These are phyloP conservation scores for Neuroterus valhalla DNA, from an alignment of 1,140 invertebrate genomes.

Conservation along the genomic window DNA sequence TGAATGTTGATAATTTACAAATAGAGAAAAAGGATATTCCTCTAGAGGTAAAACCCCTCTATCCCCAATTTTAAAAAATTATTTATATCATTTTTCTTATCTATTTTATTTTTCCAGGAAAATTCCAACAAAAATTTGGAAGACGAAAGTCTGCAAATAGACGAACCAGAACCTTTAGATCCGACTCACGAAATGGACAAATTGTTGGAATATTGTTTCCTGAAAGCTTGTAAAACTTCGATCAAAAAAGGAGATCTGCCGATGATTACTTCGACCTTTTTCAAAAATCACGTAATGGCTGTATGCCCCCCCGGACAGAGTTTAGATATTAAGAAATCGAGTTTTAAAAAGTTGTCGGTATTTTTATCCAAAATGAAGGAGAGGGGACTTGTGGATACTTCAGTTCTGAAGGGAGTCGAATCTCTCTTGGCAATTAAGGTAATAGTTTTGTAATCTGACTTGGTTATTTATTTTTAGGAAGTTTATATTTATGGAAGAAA, in stretches of 20 bases:
- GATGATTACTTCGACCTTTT: slow-evolving; percentile 85
- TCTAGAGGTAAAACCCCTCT: not conserved
- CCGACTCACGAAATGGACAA: slow-evolving; percentile 82
- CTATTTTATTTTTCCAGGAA: slow-evolving; percentile 32
- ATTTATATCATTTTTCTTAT: not conserved
- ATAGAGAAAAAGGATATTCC: slow-evolving; percentile 29
- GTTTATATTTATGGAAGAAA: slow-evolving; percentile 9
- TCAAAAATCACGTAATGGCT: slow-evolving; percentile 85
- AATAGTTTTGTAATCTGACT: slow-evolving; percentile 32
- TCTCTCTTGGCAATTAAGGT: slow-evolving; percentile 76
- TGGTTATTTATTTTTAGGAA: slow-evolving; percentile 23
- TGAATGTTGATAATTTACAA: slow-evolving; percentile 42
- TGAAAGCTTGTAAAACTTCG: slow-evolving; percentile 84
- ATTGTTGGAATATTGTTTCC: slow-evolving; percentile 84
- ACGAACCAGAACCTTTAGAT: slow-evolving; percentile 53
- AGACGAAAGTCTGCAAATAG: slow-evolving; percentile 41
- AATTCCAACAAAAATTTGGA: slow-evolving; percentile 5
- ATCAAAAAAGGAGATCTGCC: slow-evolving; percentile 81
- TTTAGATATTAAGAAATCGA: slow-evolving; percentile 92
- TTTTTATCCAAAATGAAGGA: slow-evolving; percentile 81
- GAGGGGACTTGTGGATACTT: slow-evolving; percentile 76
- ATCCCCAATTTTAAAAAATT: not conserved
- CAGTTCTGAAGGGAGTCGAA: slow-evolving; percentile 78
- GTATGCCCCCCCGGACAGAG: slow-evolving; percentile 80
- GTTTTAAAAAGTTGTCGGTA: slow-evolving; percentile 90